Evolutionary conservation across 1,140 invertebrate species (phyloP).

Genomic region (Bombus superbus): DNA sequence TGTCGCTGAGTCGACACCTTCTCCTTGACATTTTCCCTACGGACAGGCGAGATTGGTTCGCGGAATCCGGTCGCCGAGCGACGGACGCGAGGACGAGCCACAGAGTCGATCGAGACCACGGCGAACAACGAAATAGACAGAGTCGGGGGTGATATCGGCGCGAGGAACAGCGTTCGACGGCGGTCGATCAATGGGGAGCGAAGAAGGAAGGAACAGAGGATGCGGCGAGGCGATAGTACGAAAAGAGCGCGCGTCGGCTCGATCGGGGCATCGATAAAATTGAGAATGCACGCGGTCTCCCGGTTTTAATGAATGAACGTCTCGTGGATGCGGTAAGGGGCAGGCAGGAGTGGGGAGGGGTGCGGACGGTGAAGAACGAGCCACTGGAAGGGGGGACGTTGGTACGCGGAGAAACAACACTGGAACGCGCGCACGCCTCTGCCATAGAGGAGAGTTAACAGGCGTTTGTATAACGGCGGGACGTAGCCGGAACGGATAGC

Average conservation of each 20-base stretch:
- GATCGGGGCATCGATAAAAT: slow-evolving; percentile 78
- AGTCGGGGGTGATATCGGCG: background rate
- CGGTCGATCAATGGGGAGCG: background rate
- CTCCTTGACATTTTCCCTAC: slow-evolving; percentile 50
- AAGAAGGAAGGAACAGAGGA: too few species aligned
- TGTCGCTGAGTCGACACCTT: slow-evolving; percentile 31
- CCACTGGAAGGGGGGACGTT: slow-evolving; percentile 14
- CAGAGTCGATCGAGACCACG: background rate
- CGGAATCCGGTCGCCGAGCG: slow-evolving; percentile 18
- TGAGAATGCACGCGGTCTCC: slow-evolving; percentile 71
- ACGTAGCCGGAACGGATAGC: slow-evolving; percentile 64
- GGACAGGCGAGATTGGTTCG: background rate
- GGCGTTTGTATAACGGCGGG: slow-evolving; percentile 58
- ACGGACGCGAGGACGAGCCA: too few species aligned
- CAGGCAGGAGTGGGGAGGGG: slow-evolving; percentile 41
- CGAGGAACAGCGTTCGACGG: too few species aligned
- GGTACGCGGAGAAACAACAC: slow-evolving; percentile 19
- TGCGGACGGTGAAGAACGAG: slow-evolving; percentile 42
- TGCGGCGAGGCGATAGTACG: background rate
- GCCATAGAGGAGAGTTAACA: slow-evolving; percentile 45
- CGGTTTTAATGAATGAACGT: slow-evolving; percentile 78
- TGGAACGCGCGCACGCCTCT: background rate
- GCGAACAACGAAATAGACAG: background rate
- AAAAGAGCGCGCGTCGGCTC: slow-evolving; percentile 7
- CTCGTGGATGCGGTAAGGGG: slow-evolving; percentile 73